These are phyloP conservation scores for Hexactinellida sp. DNA, from an alignment of 37 sponge, comb jelly and placozoan genomes.

Conservation along the genomic window DNA sequence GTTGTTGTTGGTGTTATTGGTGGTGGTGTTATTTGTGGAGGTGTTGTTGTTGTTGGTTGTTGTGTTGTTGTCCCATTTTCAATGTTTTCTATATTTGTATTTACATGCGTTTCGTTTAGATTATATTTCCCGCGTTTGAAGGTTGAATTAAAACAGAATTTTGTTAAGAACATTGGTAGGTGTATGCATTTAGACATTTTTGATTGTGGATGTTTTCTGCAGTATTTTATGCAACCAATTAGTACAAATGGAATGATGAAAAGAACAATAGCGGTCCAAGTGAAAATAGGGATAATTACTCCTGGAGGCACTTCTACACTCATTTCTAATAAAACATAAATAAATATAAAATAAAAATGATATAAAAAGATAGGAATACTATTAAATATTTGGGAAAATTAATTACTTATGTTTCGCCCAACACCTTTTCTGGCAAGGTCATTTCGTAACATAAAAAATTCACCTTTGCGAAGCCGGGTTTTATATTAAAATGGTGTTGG, in stretches of 20 bases:
- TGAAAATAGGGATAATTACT: background rate
- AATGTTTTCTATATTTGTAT: background rate
- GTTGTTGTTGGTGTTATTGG: no score
- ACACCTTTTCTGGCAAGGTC: no score
- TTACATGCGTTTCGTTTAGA: background rate
- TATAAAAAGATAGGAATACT: no score
- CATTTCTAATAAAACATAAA: background rate
- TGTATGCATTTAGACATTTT: background rate
- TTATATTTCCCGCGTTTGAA: background rate
- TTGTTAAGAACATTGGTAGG: background rate
- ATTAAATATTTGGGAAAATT: no score
- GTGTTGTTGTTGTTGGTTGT: background rate
- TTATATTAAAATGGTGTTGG: no score
- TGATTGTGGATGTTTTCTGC: background rate
- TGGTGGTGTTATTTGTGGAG: no score
- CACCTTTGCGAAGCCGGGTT: no score
- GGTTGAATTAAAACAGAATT: background rate
- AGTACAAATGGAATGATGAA: background rate
- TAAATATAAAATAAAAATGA: no score
- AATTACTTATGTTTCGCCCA: no score
- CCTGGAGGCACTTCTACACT: background rate
- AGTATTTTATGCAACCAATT: background rate
- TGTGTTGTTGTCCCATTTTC: background rate
- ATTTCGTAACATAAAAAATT: no score
- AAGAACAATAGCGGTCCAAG: background rate